Evolutionary conservation across 1,140 invertebrate genomes (phyloP).

Genomic region (Gryon sp.): DNA sequence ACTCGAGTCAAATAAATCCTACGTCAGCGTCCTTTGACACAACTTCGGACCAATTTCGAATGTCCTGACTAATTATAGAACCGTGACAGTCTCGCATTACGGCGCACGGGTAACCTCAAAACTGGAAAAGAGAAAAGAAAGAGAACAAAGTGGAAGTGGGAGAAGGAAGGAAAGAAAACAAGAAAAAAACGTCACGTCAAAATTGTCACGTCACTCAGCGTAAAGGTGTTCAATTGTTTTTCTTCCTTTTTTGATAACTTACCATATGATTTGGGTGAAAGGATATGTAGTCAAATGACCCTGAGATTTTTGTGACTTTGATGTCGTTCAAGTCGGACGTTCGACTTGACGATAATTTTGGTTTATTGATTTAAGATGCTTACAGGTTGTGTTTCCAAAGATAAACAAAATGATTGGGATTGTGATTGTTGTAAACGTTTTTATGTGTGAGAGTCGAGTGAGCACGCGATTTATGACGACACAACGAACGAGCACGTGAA

Average conservation of each 20-base stretch:
- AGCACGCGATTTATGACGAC: conserved; percentile 18
- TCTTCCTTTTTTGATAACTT: not conserved
- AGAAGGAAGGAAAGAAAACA: not conserved
- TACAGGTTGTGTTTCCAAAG: too few species aligned
- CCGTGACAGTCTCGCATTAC: not conserved
- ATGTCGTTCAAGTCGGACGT: too few species aligned
- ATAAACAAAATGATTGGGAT: not conserved
- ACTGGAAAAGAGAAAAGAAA: not conserved
- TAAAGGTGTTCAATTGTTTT: conserved; percentile 5
- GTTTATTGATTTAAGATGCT: too few species aligned
- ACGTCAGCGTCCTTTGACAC: conserved; percentile 15
- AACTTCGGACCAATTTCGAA: conserved; percentile 1
- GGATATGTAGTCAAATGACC: conserved; percentile 15
- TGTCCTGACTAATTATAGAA: not conserved
- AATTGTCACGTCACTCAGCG: conserved; percentile 18
- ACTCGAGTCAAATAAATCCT: conserved; percentile 20
- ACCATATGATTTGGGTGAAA: conserved; percentile 30
- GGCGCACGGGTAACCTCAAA: conserved; percentile 6
- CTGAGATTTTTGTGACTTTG: too few species aligned
- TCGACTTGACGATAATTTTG: too few species aligned
- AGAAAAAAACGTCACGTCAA: conserved; percentile 2
- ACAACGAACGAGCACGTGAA: conserved; percentile 42
- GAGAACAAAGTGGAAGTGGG: not conserved
- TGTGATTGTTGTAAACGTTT: too few species aligned
- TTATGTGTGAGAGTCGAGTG: too few species aligned